A percentile compares a stretch with the other conserved stretches of the same genome.
Conservation (phyloP, 1,140 invertebrate genomes). For the Zaprionus lachaisei region DNA sequence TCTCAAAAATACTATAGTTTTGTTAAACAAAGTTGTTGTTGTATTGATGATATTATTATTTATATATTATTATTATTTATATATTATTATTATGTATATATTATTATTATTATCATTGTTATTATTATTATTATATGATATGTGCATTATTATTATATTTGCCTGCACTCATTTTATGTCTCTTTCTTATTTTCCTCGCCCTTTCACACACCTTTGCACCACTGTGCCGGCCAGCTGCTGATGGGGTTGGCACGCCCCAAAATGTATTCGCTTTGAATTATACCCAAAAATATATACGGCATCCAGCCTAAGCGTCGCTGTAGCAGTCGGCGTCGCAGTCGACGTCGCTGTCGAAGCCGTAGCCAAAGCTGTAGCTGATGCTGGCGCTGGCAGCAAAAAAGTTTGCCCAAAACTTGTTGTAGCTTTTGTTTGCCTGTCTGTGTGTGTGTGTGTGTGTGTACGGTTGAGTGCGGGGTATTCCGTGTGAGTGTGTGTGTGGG, state of each 20-base stretch:
- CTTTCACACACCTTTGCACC: neutral
- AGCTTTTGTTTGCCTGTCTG: conserved; percentile 36
- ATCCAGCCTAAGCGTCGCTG: conserved; percentile 40
- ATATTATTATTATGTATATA: neutral
- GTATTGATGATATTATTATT: too few relatives aligned
- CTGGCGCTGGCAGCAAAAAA: conserved; percentile 59
- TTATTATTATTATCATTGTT: too few relatives aligned
- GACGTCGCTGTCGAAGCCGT: conserved; percentile 28
- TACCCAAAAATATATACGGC: conserved; percentile 72
- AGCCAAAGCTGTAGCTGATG: conserved; percentile 31
- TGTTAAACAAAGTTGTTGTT: neutral
- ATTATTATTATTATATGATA: neutral
- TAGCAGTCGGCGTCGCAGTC: conserved; percentile 21
- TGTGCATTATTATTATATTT: neutral
- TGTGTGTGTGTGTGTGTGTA: conserved; percentile 44
- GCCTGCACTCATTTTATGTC: neutral
- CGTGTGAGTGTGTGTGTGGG: conserved; percentile 21
- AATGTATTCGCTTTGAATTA: conserved; percentile 82
- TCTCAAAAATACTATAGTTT: neutral
- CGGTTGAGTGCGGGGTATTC: conserved; percentile 40
- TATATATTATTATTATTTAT: too few relatives aligned
- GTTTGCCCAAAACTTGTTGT: conserved; percentile 72
- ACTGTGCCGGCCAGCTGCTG: conserved; percentile 52
- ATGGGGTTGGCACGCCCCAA: conserved; percentile 68
- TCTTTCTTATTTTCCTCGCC: neutral